Evolutionary conservation across 2,888 invertebrate genomes (phyloP), one percentile per base, ranked within the genome.

Genomic region (Rhopalosiphum nymphaeae): DNA sequence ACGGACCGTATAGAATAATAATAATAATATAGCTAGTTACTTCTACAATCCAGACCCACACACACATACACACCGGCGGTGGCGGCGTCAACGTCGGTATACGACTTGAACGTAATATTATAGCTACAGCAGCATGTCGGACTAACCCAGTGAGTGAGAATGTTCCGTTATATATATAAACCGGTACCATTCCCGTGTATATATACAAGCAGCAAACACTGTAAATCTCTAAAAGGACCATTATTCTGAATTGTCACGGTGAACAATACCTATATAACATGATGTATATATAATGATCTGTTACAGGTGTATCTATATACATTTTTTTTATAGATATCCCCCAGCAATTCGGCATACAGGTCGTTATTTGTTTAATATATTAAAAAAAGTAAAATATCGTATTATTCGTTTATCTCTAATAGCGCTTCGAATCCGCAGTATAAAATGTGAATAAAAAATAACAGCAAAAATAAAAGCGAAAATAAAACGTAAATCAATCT

Each of bases 171-270:
- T 86, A 56, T 49, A 49, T 46, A 78, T 53, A 93, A 93, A 93
- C 93, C 93, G 89, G 93, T 93, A 93, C 67, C 56, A 78, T 53
- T 84, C 56, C 21, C 16, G 26, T 4, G 57, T 36, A 88, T 67
- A 46, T 61, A 67, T 46, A 44, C 88, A 78, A 46, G 84, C 93
- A 46, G 84, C 89, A 85, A 93, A 78, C 57, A 90, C 84, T 67
- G 93, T 93, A 89, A 84, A 90, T 91, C 86, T 94, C 61, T 94
- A 87, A 91, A 94, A 94, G 86, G 67, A 90, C 36, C 67, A 94
- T 94, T 91, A 91, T 93, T 93, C 92, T 53, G 94, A 46, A 94
- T 91, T 94, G 94, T 94, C 90, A 94, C 90, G 94, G 94, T 94
- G 67, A 94, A 67, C 91, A 89, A 93, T 86, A 91, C 49, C 9